A percentile compares a stretch with the other conserved stretches of the same genome.
Conservation (phyloP, 2,888 invertebrate genomes). For the Rhopalosiphum nymphaeae region DNA sequence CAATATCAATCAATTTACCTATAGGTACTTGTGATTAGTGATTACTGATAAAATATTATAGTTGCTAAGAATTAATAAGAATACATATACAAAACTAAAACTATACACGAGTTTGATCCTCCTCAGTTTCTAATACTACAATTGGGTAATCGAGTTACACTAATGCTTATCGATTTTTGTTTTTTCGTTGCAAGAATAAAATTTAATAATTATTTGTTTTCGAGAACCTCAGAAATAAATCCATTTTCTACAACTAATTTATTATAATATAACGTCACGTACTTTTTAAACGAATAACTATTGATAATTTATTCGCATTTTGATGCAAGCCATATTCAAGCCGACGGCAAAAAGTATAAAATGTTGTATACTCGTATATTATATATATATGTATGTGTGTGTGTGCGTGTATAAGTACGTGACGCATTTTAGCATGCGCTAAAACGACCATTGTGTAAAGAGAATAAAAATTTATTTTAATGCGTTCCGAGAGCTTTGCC, state of each 20-base stretch:
- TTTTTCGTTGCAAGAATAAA: not conserved
- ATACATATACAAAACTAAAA: too few species aligned
- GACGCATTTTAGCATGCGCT: not conserved
- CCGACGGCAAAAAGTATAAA: not conserved
- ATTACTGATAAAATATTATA: too few species aligned
- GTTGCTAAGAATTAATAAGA: too few species aligned
- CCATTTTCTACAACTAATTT: too few species aligned
- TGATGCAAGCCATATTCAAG: not conserved
- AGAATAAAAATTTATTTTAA: constrained; percentile 9
- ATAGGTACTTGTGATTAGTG: too few species aligned
- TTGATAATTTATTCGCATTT: not conserved
- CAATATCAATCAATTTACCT: too few species aligned
- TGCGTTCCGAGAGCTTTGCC: not conserved
- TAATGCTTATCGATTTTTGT: not conserved
- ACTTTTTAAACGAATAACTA: too few species aligned
- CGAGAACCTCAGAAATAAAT: too few species aligned
- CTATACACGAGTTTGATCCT: too few species aligned
- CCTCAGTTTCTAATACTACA: not conserved
- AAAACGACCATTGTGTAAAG: not conserved
- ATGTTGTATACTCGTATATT: not conserved
- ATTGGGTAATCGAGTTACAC: not conserved
- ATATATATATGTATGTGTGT: not conserved
- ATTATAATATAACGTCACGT: too few species aligned
- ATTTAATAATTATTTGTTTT: too few species aligned
- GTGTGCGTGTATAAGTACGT: not conserved